phyloP scores from a whole-genome alignment of 2,888 invertebrate genomes.

The Tipula confusa region DNA sequence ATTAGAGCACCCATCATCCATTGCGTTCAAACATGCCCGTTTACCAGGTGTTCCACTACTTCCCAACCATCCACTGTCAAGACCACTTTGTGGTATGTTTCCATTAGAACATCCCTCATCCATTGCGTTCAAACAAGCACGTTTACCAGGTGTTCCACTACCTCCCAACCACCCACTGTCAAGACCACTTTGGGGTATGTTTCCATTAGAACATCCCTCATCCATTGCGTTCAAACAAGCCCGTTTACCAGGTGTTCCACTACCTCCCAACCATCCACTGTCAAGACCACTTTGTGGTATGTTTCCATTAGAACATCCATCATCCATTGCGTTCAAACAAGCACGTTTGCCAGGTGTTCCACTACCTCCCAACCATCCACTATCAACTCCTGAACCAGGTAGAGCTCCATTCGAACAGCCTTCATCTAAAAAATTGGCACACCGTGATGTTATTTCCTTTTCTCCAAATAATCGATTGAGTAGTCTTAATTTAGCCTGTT shows the following conservation, averaged over 20 bases:
- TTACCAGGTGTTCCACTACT: slow-evolving; percentile 52
- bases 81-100: slow-evolving; percentile 49
- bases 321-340: slow-evolving; percentile 52
- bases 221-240: slow-evolving; percentile 51
- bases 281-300: slow-evolving; percentile 50
- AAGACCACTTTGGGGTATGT: slow-evolving; percentile 51
- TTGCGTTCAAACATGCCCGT: slow-evolving; percentile 47
- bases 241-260: slow-evolving; percentile 51
- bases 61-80: slow-evolving; percentile 49
- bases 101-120: slow-evolving; percentile 55
- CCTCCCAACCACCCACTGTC: slow-evolving; percentile 50
- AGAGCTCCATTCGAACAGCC: slow-evolving; percentile 54
- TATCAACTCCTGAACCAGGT: slow-evolving; percentile 51
- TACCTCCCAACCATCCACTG: slow-evolving; percentile 49
- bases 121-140: slow-evolving; percentile 48
- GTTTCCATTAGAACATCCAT: slow-evolving; percentile 53
- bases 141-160: slow-evolving; percentile 51
- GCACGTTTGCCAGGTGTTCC: slow-evolving; percentile 51
- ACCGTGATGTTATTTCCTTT: slow-evolving; percentile 36
- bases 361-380: slow-evolving; percentile 49
- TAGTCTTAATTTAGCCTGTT: neutral
- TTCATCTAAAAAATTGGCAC: slow-evolving; percentile 53
- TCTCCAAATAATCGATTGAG: neutral
- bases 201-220: slow-evolving; percentile 54
- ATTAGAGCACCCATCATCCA: slow-evolving; percentile 55